Percentiles rank a stretch among this genome's conserved stretches.
These are phyloP conservation scores for Apogon talboti DNA, from an alignment of 2,797 vertebrate species.

Conservation along the genomic window DNA sequence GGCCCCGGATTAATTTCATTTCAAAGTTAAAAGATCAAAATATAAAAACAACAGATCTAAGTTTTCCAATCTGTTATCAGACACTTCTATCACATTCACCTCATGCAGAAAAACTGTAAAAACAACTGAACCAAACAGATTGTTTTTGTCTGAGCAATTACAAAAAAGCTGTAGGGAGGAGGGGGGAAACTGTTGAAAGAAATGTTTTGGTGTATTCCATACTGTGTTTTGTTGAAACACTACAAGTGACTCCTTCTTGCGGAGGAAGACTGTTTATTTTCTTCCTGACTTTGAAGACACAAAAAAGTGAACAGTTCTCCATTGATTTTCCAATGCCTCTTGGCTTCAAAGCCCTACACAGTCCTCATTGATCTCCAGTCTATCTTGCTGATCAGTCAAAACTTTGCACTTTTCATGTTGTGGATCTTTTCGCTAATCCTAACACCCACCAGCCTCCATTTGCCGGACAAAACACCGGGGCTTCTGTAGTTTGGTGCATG, in stretches of 20 bases:
- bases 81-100: constrained; percentile 16
- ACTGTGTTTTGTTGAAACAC: constrained; percentile 21
- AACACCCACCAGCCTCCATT: constrained; percentile 11
- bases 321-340: constrained; percentile 70
- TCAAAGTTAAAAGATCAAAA: constrained; percentile 13
- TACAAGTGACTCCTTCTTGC: constrained; percentile 11
- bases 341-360: constrained; percentile 68
- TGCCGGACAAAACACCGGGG: background rate
- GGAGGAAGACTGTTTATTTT: constrained; percentile 48
- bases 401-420: constrained; percentile 56
- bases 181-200: background rate
- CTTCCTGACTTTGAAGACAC: constrained; percentile 59
- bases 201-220: constrained; percentile 19
- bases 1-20: constrained; percentile 5
- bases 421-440: constrained; percentile 38
- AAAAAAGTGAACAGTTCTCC: constrained; percentile 67
- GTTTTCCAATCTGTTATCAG: background rate
- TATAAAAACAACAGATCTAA: constrained; percentile 8
- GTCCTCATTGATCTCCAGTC: constrained; percentile 68
- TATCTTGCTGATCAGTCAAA: constrained; percentile 68
- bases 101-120: background rate
- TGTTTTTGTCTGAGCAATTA: constrained; percentile 38
- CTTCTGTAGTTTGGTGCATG: constrained; percentile 4
- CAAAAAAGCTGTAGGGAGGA: constrained; percentile 4
- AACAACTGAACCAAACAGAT: constrained; percentile 15